These are phyloP conservation scores for Noctua fimbriata DNA, from an alignment of 2,888 invertebrate genomes.

Conservation along the genomic window DNA sequence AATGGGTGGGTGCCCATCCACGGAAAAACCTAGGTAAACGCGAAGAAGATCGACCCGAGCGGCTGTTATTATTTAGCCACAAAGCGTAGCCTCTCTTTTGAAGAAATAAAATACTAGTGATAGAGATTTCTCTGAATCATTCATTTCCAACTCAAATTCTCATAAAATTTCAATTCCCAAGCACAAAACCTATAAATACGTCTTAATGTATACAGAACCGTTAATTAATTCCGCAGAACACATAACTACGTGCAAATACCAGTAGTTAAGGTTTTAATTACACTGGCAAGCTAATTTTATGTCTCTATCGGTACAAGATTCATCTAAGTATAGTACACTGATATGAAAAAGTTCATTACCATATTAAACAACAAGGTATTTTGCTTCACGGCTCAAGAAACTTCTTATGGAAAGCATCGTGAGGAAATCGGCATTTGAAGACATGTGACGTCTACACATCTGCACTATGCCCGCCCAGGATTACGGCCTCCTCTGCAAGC, in stretches of 20 bases:
- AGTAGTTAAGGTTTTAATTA: slow-evolving; percentile 56
- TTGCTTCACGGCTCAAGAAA: background rate
- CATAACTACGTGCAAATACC: slow-evolving; percentile 46
- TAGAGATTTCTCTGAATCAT: background rate
- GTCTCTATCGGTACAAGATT: slow-evolving; percentile 54
- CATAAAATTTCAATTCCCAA: slow-evolving; percentile 26
- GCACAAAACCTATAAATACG: slow-evolving; percentile 15
- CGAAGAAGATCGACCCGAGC: too few species aligned
- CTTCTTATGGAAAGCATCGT: too few species aligned
- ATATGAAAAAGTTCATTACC: background rate
- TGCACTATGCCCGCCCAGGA: rapidly evolving
- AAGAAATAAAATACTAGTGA: background rate
- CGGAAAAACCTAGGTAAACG: too few species aligned
- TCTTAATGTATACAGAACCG: slow-evolving; percentile 17
- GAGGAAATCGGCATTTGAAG: background rate
- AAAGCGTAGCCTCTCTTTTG: too few species aligned
- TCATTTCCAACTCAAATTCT: background rate
- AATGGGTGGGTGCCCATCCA: too few species aligned
- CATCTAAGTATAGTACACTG: slow-evolving; percentile 12
- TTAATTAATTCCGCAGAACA: slow-evolving; percentile 37
- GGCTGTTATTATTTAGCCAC: too few species aligned
- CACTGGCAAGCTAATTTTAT: slow-evolving; percentile 51
- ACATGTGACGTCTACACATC: background rate
- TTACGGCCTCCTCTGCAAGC: background rate
- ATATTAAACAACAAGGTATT: background rate